These are phyloP conservation scores for Abramis brama DNA, from an alignment of 2,113 vertebrate species.

Conservation along the genomic window DNA sequence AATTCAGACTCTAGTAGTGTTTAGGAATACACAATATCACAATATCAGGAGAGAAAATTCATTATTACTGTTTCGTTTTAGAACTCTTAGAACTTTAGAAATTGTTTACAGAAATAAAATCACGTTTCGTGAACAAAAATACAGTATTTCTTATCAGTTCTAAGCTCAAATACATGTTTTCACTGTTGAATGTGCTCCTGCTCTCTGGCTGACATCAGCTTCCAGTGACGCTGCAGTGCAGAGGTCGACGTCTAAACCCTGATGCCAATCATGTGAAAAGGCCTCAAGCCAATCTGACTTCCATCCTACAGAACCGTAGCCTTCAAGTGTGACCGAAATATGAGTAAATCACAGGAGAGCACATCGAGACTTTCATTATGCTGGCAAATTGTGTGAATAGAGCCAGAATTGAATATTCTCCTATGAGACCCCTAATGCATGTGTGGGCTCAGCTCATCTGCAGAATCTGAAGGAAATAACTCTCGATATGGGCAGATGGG, in stretches of 20 bases:
- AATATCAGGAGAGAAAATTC: neutral
- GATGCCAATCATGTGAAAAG: neutral
- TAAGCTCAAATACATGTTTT: neutral
- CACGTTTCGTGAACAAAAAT: neutral
- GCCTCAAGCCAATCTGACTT: neutral
- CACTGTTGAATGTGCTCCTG: neutral
- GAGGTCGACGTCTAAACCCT: neutral
- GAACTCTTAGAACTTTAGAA: too few species aligned
- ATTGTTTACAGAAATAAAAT: neutral
- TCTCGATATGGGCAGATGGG: neutral
- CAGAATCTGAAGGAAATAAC: neutral
- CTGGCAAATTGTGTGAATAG: neutral
- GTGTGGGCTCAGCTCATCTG: neutral
- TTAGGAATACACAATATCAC: neutral
- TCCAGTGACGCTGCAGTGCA: neutral
- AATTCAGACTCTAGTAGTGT: neutral
- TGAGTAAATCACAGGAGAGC: slow-evolving; percentile 2
- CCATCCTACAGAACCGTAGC: slow-evolving; percentile 23
- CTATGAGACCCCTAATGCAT: neutral
- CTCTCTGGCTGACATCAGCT: too few species aligned
- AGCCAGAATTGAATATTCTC: neutral
- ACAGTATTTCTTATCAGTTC: neutral
- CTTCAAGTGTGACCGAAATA: slow-evolving; percentile 10
- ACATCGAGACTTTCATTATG: slow-evolving; percentile 1
- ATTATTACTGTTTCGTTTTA: too few species aligned